A percentile compares a stretch with the other conserved stretches of the same genome.
Conservation (phyloP, 2,797 vertebrate species). For the Luscinia megarhynchos region DNA sequence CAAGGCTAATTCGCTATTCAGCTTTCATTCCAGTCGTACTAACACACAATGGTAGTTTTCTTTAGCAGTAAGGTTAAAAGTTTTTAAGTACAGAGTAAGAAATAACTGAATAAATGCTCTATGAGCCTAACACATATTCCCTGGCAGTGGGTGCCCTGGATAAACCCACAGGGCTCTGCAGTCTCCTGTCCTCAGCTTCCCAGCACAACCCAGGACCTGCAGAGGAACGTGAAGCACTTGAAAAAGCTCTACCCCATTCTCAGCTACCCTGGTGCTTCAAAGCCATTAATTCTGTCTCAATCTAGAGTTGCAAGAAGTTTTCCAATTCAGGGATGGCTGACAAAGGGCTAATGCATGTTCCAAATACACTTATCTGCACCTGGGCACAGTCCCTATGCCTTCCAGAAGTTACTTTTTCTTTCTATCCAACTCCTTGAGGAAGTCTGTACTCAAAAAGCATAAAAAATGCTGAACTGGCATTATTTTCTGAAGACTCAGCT, state of each 20-base stretch:
- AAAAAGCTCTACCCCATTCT: background rate
- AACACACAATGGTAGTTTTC: conserved; percentile 95
- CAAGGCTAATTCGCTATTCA: conserved; percentile 92
- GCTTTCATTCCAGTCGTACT: conserved; percentile 95
- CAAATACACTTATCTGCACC: background rate
- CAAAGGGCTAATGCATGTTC: background rate
- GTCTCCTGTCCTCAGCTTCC: background rate
- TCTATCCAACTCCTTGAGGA: background rate
- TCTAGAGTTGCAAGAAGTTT: background rate
- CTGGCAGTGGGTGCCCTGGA: background rate
- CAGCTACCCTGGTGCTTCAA: background rate
- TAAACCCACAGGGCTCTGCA: background rate
- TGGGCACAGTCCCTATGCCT: background rate
- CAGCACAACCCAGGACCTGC: background rate
- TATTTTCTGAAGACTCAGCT: background rate
- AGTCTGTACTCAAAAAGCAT: background rate
- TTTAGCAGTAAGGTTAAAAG: conserved; percentile 83
- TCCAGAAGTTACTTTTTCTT: background rate
- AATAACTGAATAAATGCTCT: conserved; percentile 70
- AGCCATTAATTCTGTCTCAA: background rate
- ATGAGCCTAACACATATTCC: background rate
- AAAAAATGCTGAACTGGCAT: background rate
- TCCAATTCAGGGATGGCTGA: background rate
- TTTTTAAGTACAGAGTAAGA: conserved; percentile 74
- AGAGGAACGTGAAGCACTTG: background rate